phyloP scores from a whole-genome alignment of 2,888 invertebrate species.

The Lasioglossum vierecki region DNA sequence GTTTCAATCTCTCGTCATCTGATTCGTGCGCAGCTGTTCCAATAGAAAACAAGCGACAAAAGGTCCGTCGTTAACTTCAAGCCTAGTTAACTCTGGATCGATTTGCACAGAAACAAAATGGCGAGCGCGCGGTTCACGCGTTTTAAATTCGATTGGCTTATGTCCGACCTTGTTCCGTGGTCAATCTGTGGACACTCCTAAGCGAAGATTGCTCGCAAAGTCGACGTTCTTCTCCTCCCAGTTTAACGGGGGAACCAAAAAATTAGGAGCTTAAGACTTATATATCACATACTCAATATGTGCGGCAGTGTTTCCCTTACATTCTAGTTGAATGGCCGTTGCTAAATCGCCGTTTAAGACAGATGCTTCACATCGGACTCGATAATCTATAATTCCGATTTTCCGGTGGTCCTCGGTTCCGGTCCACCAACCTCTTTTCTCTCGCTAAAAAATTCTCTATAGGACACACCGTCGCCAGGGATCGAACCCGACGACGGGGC shows the following conservation, averaged over 20 bases:
- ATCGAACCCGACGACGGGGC: conserved; percentile 14
- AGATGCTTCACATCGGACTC: conserved; percentile 51
- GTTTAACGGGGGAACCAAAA: conserved; percentile 48
- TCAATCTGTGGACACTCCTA: neutral
- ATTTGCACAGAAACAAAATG: conserved; percentile 39
- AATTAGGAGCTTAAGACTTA: conserved; percentile 72
- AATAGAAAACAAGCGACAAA: conserved; percentile 73
- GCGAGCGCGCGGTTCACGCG: conserved; percentile 27
- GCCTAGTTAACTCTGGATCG: conserved; percentile 38
- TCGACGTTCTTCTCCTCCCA: conserved; percentile 15
- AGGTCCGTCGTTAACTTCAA: conserved; percentile 9
- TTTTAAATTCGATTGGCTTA: conserved; percentile 33
- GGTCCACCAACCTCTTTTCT: conserved; percentile 14
- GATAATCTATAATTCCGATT: conserved; percentile 24
- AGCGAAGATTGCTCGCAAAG: conserved; percentile 23
- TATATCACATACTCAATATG: conserved; percentile 79
- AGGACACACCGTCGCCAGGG: conserved; percentile 6
- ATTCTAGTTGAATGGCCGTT: conserved; percentile 45
- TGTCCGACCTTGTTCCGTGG: conserved; percentile 14
- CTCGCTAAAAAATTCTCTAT: conserved; percentile 48
- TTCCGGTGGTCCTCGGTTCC: conserved; percentile 3
- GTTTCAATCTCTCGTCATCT: conserved; percentile 28
- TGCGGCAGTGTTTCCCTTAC: conserved; percentile 76
- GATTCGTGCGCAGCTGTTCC: conserved; percentile 26
- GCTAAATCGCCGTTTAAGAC: conserved; percentile 26